Conservation (phyloP, 2,888 invertebrate species). For the Thumatha senex region DNA sequence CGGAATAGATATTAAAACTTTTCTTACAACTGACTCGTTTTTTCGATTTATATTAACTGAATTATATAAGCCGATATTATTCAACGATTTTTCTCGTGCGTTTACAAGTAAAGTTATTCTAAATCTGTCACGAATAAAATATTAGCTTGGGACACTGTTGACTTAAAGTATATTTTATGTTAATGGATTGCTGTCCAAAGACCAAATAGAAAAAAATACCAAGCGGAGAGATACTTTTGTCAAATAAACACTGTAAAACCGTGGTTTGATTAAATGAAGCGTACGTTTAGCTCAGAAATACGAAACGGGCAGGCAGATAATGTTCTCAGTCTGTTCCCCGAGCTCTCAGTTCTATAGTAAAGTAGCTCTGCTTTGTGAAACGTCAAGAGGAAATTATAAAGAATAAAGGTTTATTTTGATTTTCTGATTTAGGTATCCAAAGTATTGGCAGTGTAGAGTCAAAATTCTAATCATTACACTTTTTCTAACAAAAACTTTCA, state of each 20-base stretch:
- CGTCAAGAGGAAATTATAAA: constrained; percentile 48
- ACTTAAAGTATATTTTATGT: constrained; percentile 19
- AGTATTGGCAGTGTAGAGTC: constrained; percentile 31
- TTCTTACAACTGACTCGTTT: constrained; percentile 67
- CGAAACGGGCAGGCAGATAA: constrained; percentile 51
- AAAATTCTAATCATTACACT: too few species aligned
- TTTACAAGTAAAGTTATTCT: not conserved
- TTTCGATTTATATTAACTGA: constrained; percentile 51
- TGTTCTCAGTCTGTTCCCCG: constrained; percentile 47
- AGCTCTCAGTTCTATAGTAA: constrained; percentile 35
- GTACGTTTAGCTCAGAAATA: constrained; percentile 51
- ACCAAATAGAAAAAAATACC: constrained; percentile 28
- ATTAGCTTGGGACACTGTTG: not conserved
- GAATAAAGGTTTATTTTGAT: constrained; percentile 52
- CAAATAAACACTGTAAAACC: constrained; percentile 61
- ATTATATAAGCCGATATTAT: constrained; percentile 39
- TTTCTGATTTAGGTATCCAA: constrained; percentile 51
- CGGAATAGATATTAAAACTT: constrained; percentile 84
- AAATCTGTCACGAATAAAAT: constrained; percentile 1
- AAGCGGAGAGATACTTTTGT: constrained; percentile 47
- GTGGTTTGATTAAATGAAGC: constrained; percentile 64
- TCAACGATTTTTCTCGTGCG: constrained; percentile 13
- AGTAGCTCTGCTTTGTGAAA: constrained; percentile 49
- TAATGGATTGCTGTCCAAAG: constrained; percentile 27
- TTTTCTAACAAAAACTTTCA: not conserved